Evolutionary conservation across 1,140 invertebrate genomes (phyloP), one percentile per base, ranked within the genome.

Genomic region (Tribolium castaneum): DNA sequence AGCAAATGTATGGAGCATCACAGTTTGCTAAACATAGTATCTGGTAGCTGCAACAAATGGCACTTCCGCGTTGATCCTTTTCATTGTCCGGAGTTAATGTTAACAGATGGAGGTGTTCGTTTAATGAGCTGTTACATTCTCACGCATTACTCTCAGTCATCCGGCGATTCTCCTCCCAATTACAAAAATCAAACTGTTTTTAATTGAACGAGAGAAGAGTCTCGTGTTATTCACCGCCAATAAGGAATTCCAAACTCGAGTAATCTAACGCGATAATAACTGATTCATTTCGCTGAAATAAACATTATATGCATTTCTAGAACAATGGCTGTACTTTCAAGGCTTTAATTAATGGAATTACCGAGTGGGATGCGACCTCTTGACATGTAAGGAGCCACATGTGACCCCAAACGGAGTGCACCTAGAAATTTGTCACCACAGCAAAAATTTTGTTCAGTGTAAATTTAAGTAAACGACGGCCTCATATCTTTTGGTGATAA

Each of bases 311-410:
- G 59, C 59, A 35, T 35, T 66, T 66, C 59, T 34, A 66, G 59
- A 66, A 66, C 59, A 66, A 66, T 66, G 59, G 9, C n/a, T 34
- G 52, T 66, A 34, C 25, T 66, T 66, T 35, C 59, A 66, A 66
- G 59, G 59, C 35, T 45, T 66, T 66, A 66, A 66, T 66, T 66
- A 66, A 66, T 35, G 59, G 59, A 66, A 66, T 66, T 66, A 66
- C 4, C 30, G 59, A 66, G 59, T 66, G 59, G 59, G 59, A 59
- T 35, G 59, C 4, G 59, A 66, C 59, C 59, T 66, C 59, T 30
- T 66, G 59, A 22, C 59, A 66, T 30, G 34, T 1, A 30, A 25
- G 6, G 22, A n/a, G 10, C 1, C 30, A 66, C 7, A 66, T 25
- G 45, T 66, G 59, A 66, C 59, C 59, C 59, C 14, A 35, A 66